phyloP scores from a whole-genome alignment of 2,888 invertebrate species.

The Hermaeophaga mercurialis region DNA sequence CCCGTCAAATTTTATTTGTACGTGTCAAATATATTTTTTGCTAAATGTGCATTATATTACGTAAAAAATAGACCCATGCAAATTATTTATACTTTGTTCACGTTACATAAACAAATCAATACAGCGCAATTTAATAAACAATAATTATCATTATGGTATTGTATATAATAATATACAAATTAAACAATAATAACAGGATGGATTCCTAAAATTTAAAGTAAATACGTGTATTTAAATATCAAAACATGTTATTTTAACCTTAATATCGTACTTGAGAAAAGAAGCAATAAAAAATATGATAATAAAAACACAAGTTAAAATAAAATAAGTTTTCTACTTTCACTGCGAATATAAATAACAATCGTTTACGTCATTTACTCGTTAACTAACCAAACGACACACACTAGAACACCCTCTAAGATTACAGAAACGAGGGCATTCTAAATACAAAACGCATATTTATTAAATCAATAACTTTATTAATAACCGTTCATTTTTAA shows the following conservation, averaged over 20 bases:
- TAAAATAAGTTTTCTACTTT: too few species aligned
- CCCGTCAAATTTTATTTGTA: too few species aligned
- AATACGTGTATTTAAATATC: constrained; percentile 23
- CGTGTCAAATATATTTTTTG: not conserved
- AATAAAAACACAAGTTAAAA: constrained; percentile 5
- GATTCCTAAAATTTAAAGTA: constrained; percentile 21
- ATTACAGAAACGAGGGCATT: too few species aligned
- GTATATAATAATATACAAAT: constrained; percentile 29
- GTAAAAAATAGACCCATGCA: constrained; percentile 8
- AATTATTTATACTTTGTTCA: constrained; percentile 19
- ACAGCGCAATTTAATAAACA: constrained; percentile 14
- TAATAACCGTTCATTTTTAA: too few species aligned
- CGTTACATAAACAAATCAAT: constrained; percentile 25
- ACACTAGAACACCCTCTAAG: too few species aligned
- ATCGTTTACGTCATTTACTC: too few species aligned
- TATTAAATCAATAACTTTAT: too few species aligned
- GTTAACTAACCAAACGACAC: too few species aligned
- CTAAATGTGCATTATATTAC: constrained; percentile 5
- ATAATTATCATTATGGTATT: constrained; percentile 20
- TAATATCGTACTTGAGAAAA: constrained; percentile 26
- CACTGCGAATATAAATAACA: too few species aligned
- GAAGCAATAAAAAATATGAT: constrained; percentile 16
- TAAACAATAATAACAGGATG: constrained; percentile 27
- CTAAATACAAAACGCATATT: too few species aligned
- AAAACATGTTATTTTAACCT: constrained; percentile 26